Evolutionary conservation across 2,113 vertebrate species (phyloP).

Genomic region (Labeo catla): DNA sequence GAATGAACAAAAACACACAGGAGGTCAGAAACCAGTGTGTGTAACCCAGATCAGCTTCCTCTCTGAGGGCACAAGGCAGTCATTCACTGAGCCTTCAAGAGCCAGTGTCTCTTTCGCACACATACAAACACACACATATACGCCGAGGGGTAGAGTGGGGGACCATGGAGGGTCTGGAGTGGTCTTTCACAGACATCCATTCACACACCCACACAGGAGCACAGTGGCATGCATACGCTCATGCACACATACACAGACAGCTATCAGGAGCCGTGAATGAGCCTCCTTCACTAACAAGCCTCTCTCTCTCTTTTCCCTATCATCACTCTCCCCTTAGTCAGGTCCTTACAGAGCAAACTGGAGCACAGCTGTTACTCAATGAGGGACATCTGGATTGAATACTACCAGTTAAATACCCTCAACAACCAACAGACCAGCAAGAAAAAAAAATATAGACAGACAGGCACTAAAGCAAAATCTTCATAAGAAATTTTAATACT

Average conservation of each 20-base stretch:
- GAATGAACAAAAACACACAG: slow-evolving; percentile 53
- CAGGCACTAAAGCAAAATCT: neutral
- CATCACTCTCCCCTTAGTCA: slow-evolving; percentile 25
- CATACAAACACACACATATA: slow-evolving; percentile 11
- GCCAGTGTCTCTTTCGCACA: slow-evolving; percentile 50
- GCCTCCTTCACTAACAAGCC: slow-evolving; percentile 18
- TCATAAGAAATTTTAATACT: slow-evolving; percentile 7
- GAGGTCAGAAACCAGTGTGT: slow-evolving; percentile 34
- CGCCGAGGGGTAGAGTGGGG: slow-evolving; percentile 28
- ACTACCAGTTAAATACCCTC: slow-evolving; percentile 20
- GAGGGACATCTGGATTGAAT: slow-evolving; percentile 48
- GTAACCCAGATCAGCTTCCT: slow-evolving; percentile 45
- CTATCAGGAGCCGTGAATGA: slow-evolving; percentile 34
- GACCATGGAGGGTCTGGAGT: slow-evolving; percentile 37
- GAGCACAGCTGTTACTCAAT: slow-evolving; percentile 46
- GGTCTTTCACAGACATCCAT: slow-evolving; percentile 31
- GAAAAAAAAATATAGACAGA: slow-evolving; percentile 31
- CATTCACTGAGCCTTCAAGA: slow-evolving; percentile 57
- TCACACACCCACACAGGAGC: slow-evolving; percentile 24
- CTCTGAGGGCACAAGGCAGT: slow-evolving; percentile 55
- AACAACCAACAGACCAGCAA: slow-evolving; percentile 26
- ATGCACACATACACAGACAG: slow-evolving; percentile 23
- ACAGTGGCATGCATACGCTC: slow-evolving; percentile 33
- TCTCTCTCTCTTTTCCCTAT: slow-evolving; percentile 14
- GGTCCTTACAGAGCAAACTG: slow-evolving; percentile 34